These are phyloP conservation scores for Tetramorium parvispinum DNA, from an alignment of 1,140 invertebrate genomes.

Conservation along the genomic window DNA sequence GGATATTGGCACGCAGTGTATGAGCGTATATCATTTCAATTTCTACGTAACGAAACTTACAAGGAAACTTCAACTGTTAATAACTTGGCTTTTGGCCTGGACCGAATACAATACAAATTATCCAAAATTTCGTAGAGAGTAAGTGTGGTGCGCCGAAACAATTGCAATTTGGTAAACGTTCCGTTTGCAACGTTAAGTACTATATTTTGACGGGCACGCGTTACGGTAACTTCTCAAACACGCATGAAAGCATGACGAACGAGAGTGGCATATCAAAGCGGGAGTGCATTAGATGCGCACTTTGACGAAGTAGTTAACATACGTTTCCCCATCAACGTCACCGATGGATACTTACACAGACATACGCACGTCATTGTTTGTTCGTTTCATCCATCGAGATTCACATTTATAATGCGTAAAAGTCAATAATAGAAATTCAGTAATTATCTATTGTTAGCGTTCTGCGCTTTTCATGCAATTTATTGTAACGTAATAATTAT, in stretches of 20 bases:
- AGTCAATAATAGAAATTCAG: slow-evolving; percentile 21
- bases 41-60: neutral
- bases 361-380: neutral
- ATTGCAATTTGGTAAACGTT: slow-evolving; percentile 38
- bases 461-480: neutral
- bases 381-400: slow-evolving; percentile 18
- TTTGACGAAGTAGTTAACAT: slow-evolving; percentile 45
- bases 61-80: neutral
- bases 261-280: slow-evolving; percentile 36
- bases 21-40: neutral
- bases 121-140: neutral
- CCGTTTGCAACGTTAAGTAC: slow-evolving; percentile 33
- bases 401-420: neutral
- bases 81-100: neutral
- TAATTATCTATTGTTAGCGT: slow-evolving; percentile 10
- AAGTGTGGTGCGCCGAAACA: neutral
- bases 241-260: slow-evolving; percentile 22
- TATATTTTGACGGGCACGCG: slow-evolving; percentile 5
- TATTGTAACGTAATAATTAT: slow-evolving; percentile 2
- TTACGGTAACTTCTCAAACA: slow-evolving; percentile 33
- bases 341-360: neutral
- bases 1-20: neutral
- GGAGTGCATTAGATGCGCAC: slow-evolving; percentile 44
- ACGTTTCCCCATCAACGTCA: slow-evolving; percentile 34
- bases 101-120: slow-evolving; percentile 20